Percentiles rank a stretch among this genome's conserved stretches.
These are phyloP conservation scores for Bujurquina vittata DNA, from an alignment of 2,113 vertebrate genomes.

Conservation along the genomic window DNA sequence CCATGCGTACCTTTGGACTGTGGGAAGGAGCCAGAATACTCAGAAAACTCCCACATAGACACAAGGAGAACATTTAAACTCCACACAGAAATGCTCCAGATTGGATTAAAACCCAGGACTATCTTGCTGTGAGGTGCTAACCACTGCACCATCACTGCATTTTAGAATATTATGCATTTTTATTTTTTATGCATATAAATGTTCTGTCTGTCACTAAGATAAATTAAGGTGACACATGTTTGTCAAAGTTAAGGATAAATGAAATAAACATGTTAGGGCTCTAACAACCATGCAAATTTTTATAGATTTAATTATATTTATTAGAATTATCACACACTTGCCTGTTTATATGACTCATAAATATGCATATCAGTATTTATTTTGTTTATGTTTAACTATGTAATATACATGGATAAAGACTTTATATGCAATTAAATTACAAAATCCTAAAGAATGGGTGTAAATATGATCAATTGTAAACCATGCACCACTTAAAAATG, in stretches of 20 bases:
- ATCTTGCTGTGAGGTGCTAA: too few species aligned
- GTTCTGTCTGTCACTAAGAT: too few species aligned
- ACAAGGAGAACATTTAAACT: too few species aligned
- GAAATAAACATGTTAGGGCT: background rate
- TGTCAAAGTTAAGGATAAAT: background rate
- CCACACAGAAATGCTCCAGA: too few species aligned
- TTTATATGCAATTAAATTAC: background rate
- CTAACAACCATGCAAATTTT: background rate
- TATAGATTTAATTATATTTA: background rate
- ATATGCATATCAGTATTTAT: background rate
- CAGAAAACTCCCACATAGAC: background rate
- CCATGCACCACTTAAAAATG: background rate
- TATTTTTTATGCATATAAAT: too few species aligned
- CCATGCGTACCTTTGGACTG: background rate
- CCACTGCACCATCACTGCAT: too few species aligned
- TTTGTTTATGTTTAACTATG: slow-evolving; percentile 4
- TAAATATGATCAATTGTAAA: background rate
- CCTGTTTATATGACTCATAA: background rate
- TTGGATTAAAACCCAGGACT: too few species aligned
- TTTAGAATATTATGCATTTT: background rate
- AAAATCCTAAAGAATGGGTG: background rate
- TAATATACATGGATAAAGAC: background rate
- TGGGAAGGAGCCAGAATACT: background rate
- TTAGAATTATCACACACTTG: background rate
- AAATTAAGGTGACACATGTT: background rate